Evolutionary conservation across 1,140 invertebrate genomes (phyloP).

Genomic region (Globodera rostochiensis): DNA sequence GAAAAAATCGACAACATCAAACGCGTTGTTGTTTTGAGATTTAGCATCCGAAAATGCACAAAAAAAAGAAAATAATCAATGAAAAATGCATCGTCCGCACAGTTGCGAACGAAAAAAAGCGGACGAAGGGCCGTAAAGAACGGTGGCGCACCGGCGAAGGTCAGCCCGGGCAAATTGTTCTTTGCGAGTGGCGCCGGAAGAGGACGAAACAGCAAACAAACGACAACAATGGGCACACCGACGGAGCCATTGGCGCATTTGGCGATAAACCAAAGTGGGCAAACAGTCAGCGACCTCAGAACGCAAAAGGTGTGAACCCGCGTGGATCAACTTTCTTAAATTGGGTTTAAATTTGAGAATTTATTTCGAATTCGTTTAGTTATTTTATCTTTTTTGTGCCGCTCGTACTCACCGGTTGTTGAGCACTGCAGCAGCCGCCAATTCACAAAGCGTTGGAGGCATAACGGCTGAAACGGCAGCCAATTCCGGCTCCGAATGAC

Average conservation of each 20-base stretch:
- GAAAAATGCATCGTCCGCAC: neutral
- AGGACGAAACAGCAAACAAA: neutral
- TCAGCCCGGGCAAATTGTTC: slow-evolving; percentile 12
- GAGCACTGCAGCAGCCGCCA: slow-evolving; percentile 26
- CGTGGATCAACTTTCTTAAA: neutral
- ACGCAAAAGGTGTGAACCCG: neutral
- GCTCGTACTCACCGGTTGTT: slow-evolving; percentile 21
- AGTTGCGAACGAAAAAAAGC: neutral
- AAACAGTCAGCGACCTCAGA: slow-evolving; percentile 20
- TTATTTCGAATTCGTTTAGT: no score
- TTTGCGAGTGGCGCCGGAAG: neutral
- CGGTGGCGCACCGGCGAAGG: neutral
- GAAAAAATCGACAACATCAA: no score
- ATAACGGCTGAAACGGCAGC: neutral
- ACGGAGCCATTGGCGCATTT: slow-evolving; percentile 25
- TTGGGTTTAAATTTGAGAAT: neutral
- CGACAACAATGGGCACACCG: slow-evolving; percentile 17
- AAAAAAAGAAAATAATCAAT: neutral
- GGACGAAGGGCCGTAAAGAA: neutral
- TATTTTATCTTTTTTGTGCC: no score
- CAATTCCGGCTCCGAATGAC: neutral
- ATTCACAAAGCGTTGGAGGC: slow-evolving; percentile 3
- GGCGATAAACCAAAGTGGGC: neutral
- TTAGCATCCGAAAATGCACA: neutral
- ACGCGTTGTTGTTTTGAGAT: no score